Percentiles rank a stretch among this genome's conserved stretches.
phyloP scores from a whole-genome alignment of 2,797 vertebrate species.

The Aphelocoma californica region DNA sequence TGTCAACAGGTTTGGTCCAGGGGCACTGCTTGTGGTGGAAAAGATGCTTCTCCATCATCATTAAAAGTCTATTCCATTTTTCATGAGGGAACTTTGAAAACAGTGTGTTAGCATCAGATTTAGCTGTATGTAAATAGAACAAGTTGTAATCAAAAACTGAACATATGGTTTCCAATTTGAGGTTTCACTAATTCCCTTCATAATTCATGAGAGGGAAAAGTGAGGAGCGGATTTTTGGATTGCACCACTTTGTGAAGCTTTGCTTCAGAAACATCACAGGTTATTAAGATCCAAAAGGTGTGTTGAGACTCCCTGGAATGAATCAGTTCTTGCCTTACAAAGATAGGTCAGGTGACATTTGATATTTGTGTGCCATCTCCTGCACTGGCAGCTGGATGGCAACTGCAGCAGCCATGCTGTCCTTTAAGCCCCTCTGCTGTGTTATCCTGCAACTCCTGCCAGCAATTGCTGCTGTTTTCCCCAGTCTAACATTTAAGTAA shows the following conservation, averaged over 20 bases:
- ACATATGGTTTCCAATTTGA: background rate
- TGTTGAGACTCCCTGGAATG: background rate
- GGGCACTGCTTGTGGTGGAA: background rate
- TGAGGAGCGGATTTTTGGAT: background rate
- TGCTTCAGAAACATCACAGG: background rate
- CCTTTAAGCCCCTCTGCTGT: background rate
- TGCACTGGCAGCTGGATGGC: background rate
- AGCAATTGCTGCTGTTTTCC: background rate
- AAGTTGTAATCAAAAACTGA: background rate
- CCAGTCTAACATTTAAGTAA: background rate
- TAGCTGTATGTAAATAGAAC: background rate
- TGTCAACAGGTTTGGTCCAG: background rate
- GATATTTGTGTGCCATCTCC: background rate
- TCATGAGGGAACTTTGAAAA: background rate
- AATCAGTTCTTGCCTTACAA: background rate
- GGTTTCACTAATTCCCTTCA: background rate
- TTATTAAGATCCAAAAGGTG: background rate
- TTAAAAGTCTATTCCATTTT: background rate
- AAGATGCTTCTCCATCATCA: background rate
- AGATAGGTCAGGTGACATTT: background rate
- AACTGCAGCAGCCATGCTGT: background rate
- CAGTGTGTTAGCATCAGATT: background rate
- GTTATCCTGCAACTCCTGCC: background rate
- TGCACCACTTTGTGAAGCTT: background rate
- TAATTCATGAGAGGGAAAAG: background rate